phyloP scores from a whole-genome alignment of 92 coral and sea anemone species.

The Epizoanthus fatuus region DNA sequence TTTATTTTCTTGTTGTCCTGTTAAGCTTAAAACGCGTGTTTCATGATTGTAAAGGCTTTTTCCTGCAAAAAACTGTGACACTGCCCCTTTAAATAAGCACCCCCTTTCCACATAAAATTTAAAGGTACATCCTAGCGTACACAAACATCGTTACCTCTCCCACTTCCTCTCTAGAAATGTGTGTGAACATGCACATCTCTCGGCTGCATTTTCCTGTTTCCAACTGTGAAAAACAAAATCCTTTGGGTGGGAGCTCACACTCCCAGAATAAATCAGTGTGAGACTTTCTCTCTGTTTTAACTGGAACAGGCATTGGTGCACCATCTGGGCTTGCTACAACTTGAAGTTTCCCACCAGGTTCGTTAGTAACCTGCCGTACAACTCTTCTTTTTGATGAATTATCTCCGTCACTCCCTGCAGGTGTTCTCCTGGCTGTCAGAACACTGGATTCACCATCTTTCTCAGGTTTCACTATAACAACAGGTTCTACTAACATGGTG shows the following conservation, averaged over 20 bases:
- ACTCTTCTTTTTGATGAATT: too few species aligned
- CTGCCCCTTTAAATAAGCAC: too few species aligned
- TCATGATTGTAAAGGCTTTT: too few species aligned
- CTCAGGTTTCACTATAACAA: background rate
- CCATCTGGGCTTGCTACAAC: conserved; percentile 9
- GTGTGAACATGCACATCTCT: background rate
- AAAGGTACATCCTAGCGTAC: too few species aligned
- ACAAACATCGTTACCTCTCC: conserved; percentile 5
- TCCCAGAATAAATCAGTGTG: conserved; percentile 27
- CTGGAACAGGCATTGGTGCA: conserved; percentile 8
- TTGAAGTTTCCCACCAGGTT: background rate
- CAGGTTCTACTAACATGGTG: background rate
- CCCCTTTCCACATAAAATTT: too few species aligned
- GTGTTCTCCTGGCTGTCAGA: background rate
- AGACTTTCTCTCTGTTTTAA: background rate
- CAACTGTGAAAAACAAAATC: conserved; percentile 5
- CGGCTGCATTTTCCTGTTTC: conserved; percentile 6
- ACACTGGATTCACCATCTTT: background rate
- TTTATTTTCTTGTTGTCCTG: too few species aligned
- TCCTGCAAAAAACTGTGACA: too few species aligned
- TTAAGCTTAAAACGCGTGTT: too few species aligned
- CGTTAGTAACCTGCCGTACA: background rate
- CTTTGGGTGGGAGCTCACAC: conserved; percentile 13
- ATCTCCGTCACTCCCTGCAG: too few species aligned
- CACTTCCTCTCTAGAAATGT: conserved; percentile 15